Evolutionary conservation across 64 coral and sea anemone genomes (phyloP).

Genomic region (Actinia tenebrosa): DNA sequence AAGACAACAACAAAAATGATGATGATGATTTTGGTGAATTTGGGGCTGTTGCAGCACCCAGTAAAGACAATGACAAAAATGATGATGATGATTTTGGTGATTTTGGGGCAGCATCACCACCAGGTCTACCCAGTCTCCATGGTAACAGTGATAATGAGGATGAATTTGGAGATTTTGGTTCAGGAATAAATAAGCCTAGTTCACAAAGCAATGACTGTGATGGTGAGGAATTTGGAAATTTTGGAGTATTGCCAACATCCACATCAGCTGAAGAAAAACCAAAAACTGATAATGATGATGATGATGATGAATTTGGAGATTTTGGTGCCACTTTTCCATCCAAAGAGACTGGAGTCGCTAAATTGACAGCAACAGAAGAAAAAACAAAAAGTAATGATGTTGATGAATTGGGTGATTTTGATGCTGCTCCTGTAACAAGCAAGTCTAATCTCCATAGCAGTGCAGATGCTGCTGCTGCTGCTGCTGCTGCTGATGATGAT

Average conservation of each 20-base stretch:
- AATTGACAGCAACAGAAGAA: not conserved
- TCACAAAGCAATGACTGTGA: not conserved
- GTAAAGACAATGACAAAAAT: not conserved
- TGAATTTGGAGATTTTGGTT: not conserved
- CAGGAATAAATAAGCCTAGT: not conserved
- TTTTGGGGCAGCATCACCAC: not conserved
- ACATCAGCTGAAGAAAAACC: not conserved
- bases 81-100: conserved; percentile 1
- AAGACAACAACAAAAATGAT: not conserved
- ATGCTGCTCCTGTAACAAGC: not conserved
- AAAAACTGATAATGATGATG: not conserved
- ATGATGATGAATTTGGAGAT: conserved; percentile 29
- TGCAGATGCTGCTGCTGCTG: not conserved
- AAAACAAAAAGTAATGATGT: not conserved
- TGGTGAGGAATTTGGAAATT: not conserved
- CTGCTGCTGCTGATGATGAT: conserved; percentile 21
- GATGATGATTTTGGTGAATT: not conserved
- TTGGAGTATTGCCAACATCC: not conserved
- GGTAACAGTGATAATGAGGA: not conserved
- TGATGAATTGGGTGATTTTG: conserved; percentile 26
- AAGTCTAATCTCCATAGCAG: not conserved
- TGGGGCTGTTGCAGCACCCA: not conserved
- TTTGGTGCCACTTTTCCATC: not conserved
- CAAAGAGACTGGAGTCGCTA: not conserved
- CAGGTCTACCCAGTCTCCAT: not conserved